These are phyloP conservation scores for Lepisosteus osseus DNA, from an alignment of 2,113 vertebrate genomes.

Conservation along the genomic window DNA sequence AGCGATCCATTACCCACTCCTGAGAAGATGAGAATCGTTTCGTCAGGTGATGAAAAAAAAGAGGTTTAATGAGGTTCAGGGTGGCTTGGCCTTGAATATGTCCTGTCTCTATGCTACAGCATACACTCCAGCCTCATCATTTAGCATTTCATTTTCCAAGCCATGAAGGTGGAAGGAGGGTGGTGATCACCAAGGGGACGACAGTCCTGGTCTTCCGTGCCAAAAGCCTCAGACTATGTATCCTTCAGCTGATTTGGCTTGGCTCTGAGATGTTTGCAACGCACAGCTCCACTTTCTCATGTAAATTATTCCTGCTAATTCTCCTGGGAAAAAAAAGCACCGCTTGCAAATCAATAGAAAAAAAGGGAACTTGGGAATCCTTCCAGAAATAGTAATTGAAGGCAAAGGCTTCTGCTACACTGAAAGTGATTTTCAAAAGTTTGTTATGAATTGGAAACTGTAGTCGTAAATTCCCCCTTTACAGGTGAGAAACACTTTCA, in stretches of 20 bases:
- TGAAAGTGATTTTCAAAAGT: background rate
- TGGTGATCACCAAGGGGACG: background rate
- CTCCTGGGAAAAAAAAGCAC: background rate
- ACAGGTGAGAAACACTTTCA: too few relatives aligned
- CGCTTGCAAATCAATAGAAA: background rate
- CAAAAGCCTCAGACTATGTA: background rate
- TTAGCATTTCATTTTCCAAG: background rate
- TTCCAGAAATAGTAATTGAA: background rate
- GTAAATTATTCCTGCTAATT: slow-evolving; percentile 1
- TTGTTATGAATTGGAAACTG: background rate
- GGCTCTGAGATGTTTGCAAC: background rate
- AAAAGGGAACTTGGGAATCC: background rate
- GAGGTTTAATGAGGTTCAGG: background rate
- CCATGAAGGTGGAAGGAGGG: background rate
- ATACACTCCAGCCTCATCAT: background rate
- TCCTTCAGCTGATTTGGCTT: background rate
- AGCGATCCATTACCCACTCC: too few relatives aligned
- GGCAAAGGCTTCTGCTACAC: background rate
- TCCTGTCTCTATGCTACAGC: background rate
- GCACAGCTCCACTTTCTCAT: background rate
- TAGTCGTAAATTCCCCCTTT: too few relatives aligned
- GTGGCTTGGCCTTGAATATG: slow-evolving; percentile 1
- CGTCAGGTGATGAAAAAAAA: background rate
- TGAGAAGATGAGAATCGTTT: background rate
- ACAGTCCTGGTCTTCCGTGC: background rate